A percentile compares a stretch with the other conserved stretches of the same genome.
Conservation (phyloP, 2,113 vertebrate species). For the Rhodinocichla rosea region DNA sequence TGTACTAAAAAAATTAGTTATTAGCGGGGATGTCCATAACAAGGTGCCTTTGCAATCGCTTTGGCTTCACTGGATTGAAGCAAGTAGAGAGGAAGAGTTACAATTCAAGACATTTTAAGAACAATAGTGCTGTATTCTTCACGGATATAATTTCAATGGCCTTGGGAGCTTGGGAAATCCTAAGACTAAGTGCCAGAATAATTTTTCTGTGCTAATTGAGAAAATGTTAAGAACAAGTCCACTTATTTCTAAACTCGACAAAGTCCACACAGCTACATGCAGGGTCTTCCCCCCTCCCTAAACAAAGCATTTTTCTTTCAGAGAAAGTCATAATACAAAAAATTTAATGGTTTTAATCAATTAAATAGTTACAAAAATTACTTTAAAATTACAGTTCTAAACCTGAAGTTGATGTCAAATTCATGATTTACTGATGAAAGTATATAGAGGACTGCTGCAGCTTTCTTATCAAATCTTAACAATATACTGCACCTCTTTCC, state of each 20-base stretch:
- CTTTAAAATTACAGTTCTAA: background rate
- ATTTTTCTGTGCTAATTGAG: background rate
- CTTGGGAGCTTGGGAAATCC: background rate
- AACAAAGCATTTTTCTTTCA: background rate
- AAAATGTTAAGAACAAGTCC: background rate
- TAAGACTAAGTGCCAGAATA: background rate
- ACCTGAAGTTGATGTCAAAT: background rate
- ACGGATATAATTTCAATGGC: background rate
- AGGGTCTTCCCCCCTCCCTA: accelerated
- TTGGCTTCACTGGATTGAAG: background rate
- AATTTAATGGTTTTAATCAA: background rate
- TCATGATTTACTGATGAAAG: background rate
- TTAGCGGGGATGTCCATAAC: background rate
- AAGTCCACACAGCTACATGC: background rate
- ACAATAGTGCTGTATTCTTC: background rate
- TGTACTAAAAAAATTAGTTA: too few relatives aligned
- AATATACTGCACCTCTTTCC: background rate
- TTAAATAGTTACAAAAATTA: background rate
- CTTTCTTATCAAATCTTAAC: background rate
- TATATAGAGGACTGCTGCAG: background rate
- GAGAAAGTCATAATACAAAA: background rate
- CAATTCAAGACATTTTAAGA: background rate
- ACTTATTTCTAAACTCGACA: background rate
- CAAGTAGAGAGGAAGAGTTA: background rate
- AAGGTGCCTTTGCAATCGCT: background rate